Base-by-base conservation (phyloP, 2,888 invertebrate species). In the Myathropa florea region DNA sequence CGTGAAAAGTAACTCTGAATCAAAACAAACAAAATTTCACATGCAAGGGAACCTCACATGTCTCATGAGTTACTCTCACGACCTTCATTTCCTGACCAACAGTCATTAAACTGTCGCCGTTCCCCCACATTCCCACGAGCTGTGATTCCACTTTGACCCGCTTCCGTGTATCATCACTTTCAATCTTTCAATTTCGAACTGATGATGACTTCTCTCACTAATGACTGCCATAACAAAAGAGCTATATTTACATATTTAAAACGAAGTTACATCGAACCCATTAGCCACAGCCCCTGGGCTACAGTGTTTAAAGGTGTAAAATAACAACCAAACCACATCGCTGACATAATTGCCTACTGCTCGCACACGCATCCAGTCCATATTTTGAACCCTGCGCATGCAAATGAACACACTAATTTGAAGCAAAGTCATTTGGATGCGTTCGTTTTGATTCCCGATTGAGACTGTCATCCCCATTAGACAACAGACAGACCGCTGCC, bases 351-450 rank as follows among this genome's bases (percentile, higher is more conserved):
- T 78, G 77, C 73, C 65, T 18, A 57, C 61, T 53, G 59, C 57
- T 73, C 33, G 63, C 65, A 73, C 82, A 83, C 85, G 72, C 78
- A 68, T 70, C 55, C 78, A 57, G 7, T 18, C 18, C 46, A 46
- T 18, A 18, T 7, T 3, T 18, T n/a, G 1, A 18, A 10, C 46
- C n/a, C 18, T 39, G 59, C 61, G 46, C 63, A 85, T 86, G 86
- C 46, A 86, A 86, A 86, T 86, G 86, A 86, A 83, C 57, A 21
- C 14, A 79, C 86, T 86, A 83, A 86, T 83, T 86, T 86, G 70
- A 53, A 75, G 24, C 60, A 39, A 57, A 86, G 75, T 86, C 86
- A 86, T 79, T 75, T 83, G 53, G 83, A 86, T 86, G 86, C 83
- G 78, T 79, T 77, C n/a, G n/a, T n/a, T n/a, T n/a, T n/a, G n/a